Percentiles rank a stretch among this genome's conserved stretches.
phyloP scores from a whole-genome alignment of 2,888 invertebrate species.

The Portevinia maculata region DNA sequence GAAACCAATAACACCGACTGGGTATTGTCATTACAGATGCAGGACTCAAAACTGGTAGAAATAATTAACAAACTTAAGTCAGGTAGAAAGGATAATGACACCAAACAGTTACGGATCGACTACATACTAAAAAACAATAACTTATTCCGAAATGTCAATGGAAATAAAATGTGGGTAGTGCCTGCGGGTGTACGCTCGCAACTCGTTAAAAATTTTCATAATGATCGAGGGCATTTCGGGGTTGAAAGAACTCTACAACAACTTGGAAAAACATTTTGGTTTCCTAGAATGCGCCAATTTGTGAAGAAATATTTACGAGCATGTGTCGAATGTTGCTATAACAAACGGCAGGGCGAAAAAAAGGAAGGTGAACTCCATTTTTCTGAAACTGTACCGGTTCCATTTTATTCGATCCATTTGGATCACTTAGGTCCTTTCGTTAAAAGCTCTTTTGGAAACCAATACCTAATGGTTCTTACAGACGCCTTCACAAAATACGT shows the following conservation, averaged over 20 bases:
- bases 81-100: constrained; percentile 15
- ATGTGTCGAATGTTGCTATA: constrained; percentile 80
- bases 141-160: constrained; percentile 27
- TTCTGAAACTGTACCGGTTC: constrained; percentile 65
- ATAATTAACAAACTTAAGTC: constrained; percentile 33
- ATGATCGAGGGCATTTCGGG: constrained; percentile 59
- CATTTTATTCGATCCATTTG: constrained; percentile 49
- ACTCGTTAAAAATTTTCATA: constrained; percentile 48
- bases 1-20: constrained; percentile 26
- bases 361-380: constrained; percentile 72
- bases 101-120: constrained; percentile 43
- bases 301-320: constrained; percentile 80
- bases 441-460: constrained; percentile 34
- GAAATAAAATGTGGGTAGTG: constrained; percentile 40
- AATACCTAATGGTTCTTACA: too few species aligned
- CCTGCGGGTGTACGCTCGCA: constrained; percentile 39
- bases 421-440: constrained; percentile 56
- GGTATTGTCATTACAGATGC: constrained; percentile 22
- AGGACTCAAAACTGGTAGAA: constrained; percentile 35
- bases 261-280: constrained; percentile 79
- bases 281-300: constrained; percentile 78
- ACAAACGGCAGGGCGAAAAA: constrained; percentile 75
- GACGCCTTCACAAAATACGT: too few species aligned
- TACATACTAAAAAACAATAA: constrained; percentile 36
- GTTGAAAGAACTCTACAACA: constrained; percentile 40